phyloP scores from a whole-genome alignment of 2,888 invertebrate species.

The Leucozona laternaria region DNA sequence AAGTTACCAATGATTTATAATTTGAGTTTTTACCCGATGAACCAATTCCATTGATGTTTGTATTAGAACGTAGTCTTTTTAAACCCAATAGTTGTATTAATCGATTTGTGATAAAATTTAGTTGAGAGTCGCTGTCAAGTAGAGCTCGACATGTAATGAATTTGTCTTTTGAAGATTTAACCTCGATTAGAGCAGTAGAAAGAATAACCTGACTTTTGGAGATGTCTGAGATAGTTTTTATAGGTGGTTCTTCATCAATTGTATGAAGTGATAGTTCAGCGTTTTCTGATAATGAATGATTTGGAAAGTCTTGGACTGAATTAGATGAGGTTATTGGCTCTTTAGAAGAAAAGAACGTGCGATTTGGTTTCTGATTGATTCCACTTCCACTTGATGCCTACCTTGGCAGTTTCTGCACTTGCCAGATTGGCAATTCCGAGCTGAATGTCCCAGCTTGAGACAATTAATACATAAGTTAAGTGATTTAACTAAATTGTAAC shows the following conservation, averaged over 20 bases:
- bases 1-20: not conserved
- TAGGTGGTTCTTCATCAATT: not conserved
- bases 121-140: constrained; percentile 15
- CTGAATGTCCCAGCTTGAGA: constrained; percentile 15
- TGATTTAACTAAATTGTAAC: constrained; percentile 13
- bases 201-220: constrained; percentile 23
- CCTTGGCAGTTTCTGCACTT: not conserved
- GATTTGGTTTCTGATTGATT: not conserved
- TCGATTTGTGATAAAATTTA: constrained; percentile 22
- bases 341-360: not conserved
- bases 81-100: not conserved
- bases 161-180: not conserved
- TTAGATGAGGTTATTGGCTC: not conserved
- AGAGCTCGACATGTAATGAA: constrained; percentile 16
- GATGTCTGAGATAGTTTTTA: not conserved
- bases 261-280: not conserved
- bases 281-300: no score
- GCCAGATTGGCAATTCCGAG: constrained; percentile 1
- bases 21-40: not conserved
- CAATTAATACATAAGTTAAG: constrained; percentile 22
- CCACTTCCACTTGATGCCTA: not conserved
- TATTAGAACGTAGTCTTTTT: not conserved
- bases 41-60: not conserved
- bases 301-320: no score
- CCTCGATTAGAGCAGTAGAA: constrained; percentile 1